Percentiles rank a stretch among this genome's conserved stretches.
phyloP scores from a whole-genome alignment of 2,113 vertebrate genomes.

The Perccottus glenii region DNA sequence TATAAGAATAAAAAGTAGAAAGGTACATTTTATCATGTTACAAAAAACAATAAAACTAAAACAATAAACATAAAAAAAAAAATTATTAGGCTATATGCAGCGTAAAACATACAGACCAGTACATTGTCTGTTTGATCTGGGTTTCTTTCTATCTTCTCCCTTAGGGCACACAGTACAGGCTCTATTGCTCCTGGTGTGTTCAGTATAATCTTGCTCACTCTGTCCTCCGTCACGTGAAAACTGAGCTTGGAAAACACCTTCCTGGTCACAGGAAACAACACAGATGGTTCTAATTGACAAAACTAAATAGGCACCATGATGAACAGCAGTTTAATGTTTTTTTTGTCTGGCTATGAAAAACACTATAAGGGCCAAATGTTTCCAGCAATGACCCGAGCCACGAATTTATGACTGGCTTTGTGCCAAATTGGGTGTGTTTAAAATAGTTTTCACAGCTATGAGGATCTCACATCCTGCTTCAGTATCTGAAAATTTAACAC shows the following conservation, averaged over 20 bases:
- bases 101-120: constrained; percentile 49
- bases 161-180: constrained; percentile 70
- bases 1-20: constrained; percentile 7
- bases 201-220: constrained; percentile 70
- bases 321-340: neutral
- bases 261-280: constrained; percentile 53
- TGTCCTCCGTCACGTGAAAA: constrained; percentile 76
- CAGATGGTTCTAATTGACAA: constrained; percentile 29
- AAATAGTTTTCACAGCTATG: constrained; percentile 35
- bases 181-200: constrained; percentile 72
- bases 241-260: constrained; percentile 82
- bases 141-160: constrained; percentile 73
- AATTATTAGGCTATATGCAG: neutral
- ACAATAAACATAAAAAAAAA: neutral
- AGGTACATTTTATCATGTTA: neutral
- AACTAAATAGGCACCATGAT: neutral
- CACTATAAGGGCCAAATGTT: constrained; percentile 20
- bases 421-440: constrained; percentile 35
- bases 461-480: constrained; percentile 5
- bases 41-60: neutral
- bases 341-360: constrained; percentile 21
- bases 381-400: constrained; percentile 6
- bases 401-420: constrained; percentile 38
- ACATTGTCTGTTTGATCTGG: constrained; percentile 33
- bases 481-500: neutral